Evolutionary conservation across 2,888 invertebrate genomes (phyloP).

Genomic region (Agrochola macilenta): DNA sequence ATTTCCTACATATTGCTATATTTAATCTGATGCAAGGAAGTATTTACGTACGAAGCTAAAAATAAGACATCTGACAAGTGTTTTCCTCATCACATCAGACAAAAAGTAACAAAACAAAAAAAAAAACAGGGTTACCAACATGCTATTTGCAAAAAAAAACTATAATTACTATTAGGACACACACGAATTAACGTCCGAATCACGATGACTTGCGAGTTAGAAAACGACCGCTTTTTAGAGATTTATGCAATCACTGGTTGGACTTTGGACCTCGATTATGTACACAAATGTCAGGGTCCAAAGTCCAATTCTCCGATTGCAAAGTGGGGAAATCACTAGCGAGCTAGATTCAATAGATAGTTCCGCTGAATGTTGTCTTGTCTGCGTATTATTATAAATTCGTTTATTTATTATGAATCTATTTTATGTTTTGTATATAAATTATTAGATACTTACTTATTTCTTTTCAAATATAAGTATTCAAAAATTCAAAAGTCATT

Average conservation of each 20-base stretch:
- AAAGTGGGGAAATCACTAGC: constrained; percentile 34
- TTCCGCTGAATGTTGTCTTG: constrained; percentile 13
- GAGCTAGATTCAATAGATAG: constrained; percentile 21
- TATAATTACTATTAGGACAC: constrained; percentile 35
- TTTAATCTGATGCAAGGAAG: constrained; percentile 9
- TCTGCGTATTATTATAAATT: constrained; percentile 1
- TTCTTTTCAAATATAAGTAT: neutral
- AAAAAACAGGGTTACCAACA: constrained; percentile 40
- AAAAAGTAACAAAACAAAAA: constrained; percentile 31
- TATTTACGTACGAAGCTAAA: constrained; percentile 10
- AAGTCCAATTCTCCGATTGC: constrained; percentile 34
- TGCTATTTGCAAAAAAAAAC: constrained; percentile 31
- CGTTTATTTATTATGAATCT: neutral
- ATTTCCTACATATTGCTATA: neutral
- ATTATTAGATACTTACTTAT: neutral
- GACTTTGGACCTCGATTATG: constrained; percentile 65
- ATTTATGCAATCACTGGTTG: constrained; percentile 37
- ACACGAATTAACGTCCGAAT: constrained; percentile 23
- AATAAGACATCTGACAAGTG: constrained; percentile 11
- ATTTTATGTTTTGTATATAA: neutral
- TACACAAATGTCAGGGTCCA: constrained; percentile 54
- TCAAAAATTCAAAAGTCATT: no score
- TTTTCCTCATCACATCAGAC: constrained; percentile 14
- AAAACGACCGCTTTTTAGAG: constrained; percentile 26
- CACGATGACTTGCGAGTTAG: constrained; percentile 55